Evolutionary conservation across 2,797 vertebrate genomes (phyloP), one percentile per base, ranked within the genome.

Genomic region (Eospalax fontanierii): DNA sequence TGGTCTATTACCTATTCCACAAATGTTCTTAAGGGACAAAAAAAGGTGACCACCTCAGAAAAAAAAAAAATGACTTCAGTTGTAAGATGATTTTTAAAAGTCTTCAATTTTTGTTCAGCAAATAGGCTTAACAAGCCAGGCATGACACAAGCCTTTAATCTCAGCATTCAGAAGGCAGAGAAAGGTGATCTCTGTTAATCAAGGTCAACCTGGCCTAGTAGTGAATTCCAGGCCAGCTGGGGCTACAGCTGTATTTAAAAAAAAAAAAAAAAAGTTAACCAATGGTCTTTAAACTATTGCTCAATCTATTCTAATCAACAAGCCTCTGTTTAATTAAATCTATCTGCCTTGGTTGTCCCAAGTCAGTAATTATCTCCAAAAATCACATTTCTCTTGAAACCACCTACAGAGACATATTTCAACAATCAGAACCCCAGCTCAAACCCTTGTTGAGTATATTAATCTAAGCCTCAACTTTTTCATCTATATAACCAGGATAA

Each of bases 1-100:
- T 33, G 43, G n/a, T 65, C n/a, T 83, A 26, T 40, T 84, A 89
- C 50, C 76, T 38, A 66, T 89, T 24, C 63, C 63, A 68, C 46
- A 68, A 82, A 24, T 84, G 43, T 70, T 84, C 63, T 68, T 54
- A 50, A 50, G 43, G 65, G 65, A 11, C n/a, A n/a, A 68, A 83
- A 61, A 66, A 83, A 68, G 33, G 80, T 66, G 16, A 83, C 40
- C 40, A 15, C 33, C 43, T 65, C n/a, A n/a, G n/a, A n/a, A n/a
- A n/a, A 38, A 14, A 38, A 46, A 66, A 92, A 82, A 75, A 63
- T 40, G 21, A 59, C 61, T 80, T 84, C 33, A 66, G 30, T 74
- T 88, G 65, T 83, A 95, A 35, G 12, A 89, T 50, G 61, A 43
- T 63, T 66, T n/a, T 87, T 71, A 85, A 89, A 10, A 24, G 46